Conservation (phyloP, 2,888 invertebrate genomes). For the Drosophila testacea region DNA sequence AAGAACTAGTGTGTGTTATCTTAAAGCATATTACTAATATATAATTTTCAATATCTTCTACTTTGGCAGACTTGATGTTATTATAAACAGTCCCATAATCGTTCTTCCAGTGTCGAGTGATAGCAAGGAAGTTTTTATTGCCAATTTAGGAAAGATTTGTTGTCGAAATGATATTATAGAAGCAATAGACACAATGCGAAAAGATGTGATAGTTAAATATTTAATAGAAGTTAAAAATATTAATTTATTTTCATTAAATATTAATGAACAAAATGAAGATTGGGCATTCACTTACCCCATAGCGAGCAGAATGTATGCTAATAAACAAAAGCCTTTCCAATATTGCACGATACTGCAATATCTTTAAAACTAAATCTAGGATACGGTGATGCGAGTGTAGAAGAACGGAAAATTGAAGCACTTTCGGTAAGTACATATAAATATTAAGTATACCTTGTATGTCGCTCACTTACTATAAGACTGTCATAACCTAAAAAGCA, state of each 20-base stretch:
- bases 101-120: constrained; percentile 92
- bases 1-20: background rate
- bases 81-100: constrained; percentile 96
- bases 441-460: background rate
- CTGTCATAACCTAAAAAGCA: too few species aligned
- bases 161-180: constrained; percentile 85
- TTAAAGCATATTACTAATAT: background rate
- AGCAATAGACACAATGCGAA: constrained; percentile 18
- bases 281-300: constrained; percentile 84
- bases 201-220: constrained; percentile 85
- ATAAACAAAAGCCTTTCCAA: constrained; percentile 91
- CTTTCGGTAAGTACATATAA: constrained; percentile 50
- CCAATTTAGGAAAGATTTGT: constrained; percentile 95
- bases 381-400: constrained; percentile 39
- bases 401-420: constrained; percentile 45
- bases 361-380: constrained; percentile 86
- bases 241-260: constrained; percentile 93
- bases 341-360: constrained; percentile 95
- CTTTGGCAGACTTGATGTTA: constrained; percentile 88
- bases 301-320: constrained; percentile 91
- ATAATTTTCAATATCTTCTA: background rate
- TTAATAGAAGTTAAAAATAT: constrained; percentile 93
- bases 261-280: constrained; percentile 85
- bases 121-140: constrained; percentile 94
- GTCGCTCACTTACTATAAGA: too few species aligned